Evolutionary conservation across 2,797 vertebrate species (phyloP).

Genomic region (Notoglanidium macrostoma): DNA sequence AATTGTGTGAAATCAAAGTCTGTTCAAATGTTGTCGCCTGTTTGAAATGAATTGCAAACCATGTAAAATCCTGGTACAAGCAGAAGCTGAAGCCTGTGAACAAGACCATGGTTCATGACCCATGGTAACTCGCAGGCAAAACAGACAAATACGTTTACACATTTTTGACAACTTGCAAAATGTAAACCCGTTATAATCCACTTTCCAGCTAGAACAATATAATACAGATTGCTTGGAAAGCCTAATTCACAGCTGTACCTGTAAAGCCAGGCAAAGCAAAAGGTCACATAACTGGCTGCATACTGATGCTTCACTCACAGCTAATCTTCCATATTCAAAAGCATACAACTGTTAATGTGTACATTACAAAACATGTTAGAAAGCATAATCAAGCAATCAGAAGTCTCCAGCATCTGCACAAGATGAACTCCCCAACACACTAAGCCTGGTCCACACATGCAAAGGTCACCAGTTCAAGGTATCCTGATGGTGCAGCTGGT

Average conservation of each 20-base stretch:
- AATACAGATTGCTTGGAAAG: background rate
- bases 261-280: background rate
- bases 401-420: background rate
- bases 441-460: background rate
- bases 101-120: background rate
- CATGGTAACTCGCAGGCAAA: background rate
- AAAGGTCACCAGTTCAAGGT: background rate
- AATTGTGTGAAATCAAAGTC: background rate
- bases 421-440: background rate
- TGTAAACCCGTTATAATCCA: too few relatives aligned
- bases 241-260: background rate
- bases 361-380: background rate
- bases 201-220: background rate
- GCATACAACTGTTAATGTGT: background rate
- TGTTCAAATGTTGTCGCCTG: background rate
- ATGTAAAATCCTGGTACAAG: too few relatives aligned
- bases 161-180: background rate
- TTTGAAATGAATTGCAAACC: background rate
- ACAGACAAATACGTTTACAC: background rate
- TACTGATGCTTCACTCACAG: background rate
- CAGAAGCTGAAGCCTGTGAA: background rate
- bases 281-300: background rate
- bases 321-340: background rate
- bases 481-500: too few relatives aligned
- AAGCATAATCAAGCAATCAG: background rate